These are phyloP conservation scores for Lepidochitona cinerea DNA, from an alignment of 2,888 invertebrate species.

Conservation along the genomic window DNA sequence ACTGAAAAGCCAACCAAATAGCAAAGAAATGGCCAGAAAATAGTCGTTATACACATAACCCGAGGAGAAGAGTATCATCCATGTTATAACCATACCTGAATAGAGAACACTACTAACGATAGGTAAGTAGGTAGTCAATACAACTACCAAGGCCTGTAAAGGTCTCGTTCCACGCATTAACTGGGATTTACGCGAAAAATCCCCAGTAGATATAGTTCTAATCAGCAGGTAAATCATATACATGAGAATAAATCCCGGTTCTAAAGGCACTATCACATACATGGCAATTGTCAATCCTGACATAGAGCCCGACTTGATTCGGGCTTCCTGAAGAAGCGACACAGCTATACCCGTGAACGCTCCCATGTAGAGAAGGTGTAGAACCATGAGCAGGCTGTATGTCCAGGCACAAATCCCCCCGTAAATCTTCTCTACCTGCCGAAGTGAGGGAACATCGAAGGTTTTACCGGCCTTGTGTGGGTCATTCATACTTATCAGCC, in stretches of 20 bases:
- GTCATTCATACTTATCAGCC: slow-evolving; percentile 47
- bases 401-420: slow-evolving; percentile 57
- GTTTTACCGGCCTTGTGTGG: slow-evolving; percentile 52
- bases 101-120: slow-evolving; percentile 40
- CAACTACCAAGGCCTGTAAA: slow-evolving; percentile 21
- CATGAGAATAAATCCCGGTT: slow-evolving; percentile 47
- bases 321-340: slow-evolving; percentile 35
- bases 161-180: not conserved
- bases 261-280: slow-evolving; percentile 48
- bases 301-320: slow-evolving; percentile 29
- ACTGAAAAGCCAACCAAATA: slow-evolving; percentile 65
- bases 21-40: slow-evolving; percentile 55
- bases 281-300: slow-evolving; percentile 23
- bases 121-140: slow-evolving; percentile 10
- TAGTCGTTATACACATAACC: slow-evolving; percentile 51
- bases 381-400: slow-evolving; percentile 52
- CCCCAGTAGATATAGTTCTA: slow-evolving; percentile 23
- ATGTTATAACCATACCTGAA: slow-evolving; percentile 46
- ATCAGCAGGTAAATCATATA: slow-evolving; percentile 30
- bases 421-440: slow-evolving; percentile 56
- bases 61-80: slow-evolving; percentile 49
- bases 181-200: slow-evolving; percentile 15
- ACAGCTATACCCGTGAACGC: slow-evolving; percentile 51
- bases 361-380: slow-evolving; percentile 65
- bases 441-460: slow-evolving; percentile 60